Conservation (phyloP, 2,888 invertebrate species). For the Volucella bombylans region DNA sequence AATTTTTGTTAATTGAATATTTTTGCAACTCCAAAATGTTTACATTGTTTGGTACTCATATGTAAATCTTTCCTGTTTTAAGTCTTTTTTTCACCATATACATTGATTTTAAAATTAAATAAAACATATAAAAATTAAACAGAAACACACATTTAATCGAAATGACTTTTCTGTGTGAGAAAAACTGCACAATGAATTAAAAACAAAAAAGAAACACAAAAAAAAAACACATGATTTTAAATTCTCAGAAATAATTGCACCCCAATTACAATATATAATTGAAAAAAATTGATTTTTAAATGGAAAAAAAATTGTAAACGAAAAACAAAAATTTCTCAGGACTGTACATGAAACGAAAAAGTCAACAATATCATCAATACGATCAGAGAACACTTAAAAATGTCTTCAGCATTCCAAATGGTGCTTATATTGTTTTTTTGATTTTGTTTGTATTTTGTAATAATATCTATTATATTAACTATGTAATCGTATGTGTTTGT, state of each 20-base stretch:
- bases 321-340: slow-evolving; percentile 66
- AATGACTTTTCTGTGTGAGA: slow-evolving; percentile 10
- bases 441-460: slow-evolving; percentile 69
- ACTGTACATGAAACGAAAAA: slow-evolving; percentile 75
- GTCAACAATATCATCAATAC: slow-evolving; percentile 74
- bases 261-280: neutral
- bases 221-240: slow-evolving; percentile 21
- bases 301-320: slow-evolving; percentile 60
- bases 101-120: neutral
- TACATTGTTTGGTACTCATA: slow-evolving; percentile 66
- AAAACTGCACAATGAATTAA: neutral
- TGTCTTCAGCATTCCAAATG: slow-evolving; percentile 75
- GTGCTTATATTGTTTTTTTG: slow-evolving; percentile 74
- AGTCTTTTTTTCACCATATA: slow-evolving; percentile 62
- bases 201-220: neutral
- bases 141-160: slow-evolving; percentile 26
- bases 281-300: slow-evolving; percentile 45
- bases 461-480: slow-evolving; percentile 10
- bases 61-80: slow-evolving; percentile 49
- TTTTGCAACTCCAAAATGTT: slow-evolving; percentile 61
- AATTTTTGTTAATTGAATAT: slow-evolving; percentile 45
- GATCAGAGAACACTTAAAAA: slow-evolving; percentile 75
- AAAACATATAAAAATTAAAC: slow-evolving; percentile 31
- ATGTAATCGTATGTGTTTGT: slow-evolving; percentile 1
- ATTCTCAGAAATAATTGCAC: slow-evolving; percentile 19